Conservation (phyloP, 2,797 vertebrate genomes). For the Sarcophilus harrisii region DNA sequence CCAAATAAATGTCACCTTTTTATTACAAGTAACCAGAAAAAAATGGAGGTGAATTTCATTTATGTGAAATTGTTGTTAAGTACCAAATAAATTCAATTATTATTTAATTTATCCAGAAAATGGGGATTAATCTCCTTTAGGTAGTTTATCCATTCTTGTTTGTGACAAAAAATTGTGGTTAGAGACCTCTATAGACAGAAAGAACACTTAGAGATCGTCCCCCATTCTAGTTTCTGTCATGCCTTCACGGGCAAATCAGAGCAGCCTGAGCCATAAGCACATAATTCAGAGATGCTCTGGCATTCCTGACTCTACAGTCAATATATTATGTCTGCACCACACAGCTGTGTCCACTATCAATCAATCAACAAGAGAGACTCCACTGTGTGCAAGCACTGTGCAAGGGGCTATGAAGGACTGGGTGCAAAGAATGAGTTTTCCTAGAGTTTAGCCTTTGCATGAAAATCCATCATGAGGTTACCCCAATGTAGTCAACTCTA, state of each 20-base stretch:
- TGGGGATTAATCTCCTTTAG: too few relatives aligned
- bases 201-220: conserved; percentile 38
- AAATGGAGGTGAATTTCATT: background rate
- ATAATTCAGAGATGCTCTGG: conserved; percentile 69
- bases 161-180: conserved; percentile 18
- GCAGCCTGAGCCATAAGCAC: conserved; percentile 47
- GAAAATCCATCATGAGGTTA: conserved; percentile 62
- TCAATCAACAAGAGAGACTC: conserved; percentile 61
- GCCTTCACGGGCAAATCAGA: conserved; percentile 6
- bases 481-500: conserved; percentile 38
- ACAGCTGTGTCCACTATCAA: conserved; percentile 77
- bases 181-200: background rate
- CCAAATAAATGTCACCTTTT: background rate
- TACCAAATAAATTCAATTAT: background rate
- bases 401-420: background rate
- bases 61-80: background rate
- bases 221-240: conserved; percentile 31
- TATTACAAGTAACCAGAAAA: background rate
- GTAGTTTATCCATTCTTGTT: background rate
- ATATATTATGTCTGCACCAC: conserved; percentile 45
- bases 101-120: background rate
- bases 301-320: conserved; percentile 36
- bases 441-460: conserved; percentile 45
- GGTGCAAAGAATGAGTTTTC: conserved; percentile 37
- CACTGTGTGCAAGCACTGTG: conserved; percentile 22